Evolutionary conservation across 2,797 vertebrate species (phyloP).

Genomic region (Margarornis squamiger): DNA sequence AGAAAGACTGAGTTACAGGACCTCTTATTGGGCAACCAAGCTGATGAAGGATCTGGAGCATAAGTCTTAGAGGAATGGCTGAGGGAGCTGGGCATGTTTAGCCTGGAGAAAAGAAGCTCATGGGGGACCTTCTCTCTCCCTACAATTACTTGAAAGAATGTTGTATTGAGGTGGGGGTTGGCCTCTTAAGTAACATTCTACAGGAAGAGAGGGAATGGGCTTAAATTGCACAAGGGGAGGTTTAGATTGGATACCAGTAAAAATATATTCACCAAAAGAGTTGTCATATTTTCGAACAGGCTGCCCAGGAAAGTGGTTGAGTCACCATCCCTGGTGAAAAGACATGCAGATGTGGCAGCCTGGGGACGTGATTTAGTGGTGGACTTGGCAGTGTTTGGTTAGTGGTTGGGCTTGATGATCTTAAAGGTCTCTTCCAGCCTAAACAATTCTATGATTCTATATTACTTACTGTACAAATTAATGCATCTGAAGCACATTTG

Average conservation of each 20-base stretch:
- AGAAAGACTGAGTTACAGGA: not conserved
- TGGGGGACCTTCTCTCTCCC: not conserved
- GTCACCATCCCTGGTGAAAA: not conserved
- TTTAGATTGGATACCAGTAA: not conserved
- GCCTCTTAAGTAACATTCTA: not conserved
- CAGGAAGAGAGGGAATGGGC: not conserved
- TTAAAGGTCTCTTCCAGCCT: not conserved
- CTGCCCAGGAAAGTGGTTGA: not conserved
- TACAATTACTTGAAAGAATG: not conserved
- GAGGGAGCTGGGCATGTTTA: not conserved
- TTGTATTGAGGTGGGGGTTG: fast-evolving
- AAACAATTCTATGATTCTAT: not conserved
- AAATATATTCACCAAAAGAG: not conserved
- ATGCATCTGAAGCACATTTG: not conserved
- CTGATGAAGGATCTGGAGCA: not conserved
- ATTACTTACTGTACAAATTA: not conserved
- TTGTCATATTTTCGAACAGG: not conserved
- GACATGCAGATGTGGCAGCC: fast-evolving
- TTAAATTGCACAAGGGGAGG: not conserved
- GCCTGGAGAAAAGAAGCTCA: not conserved
- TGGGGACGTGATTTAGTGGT: not conserved
- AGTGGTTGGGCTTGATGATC: fast-evolving
- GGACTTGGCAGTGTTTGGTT: not conserved
- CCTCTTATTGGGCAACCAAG: not conserved
- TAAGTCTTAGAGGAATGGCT: not conserved